Base-by-base conservation (phyloP, 1,140 invertebrate species). In the Latrodectus geometricus region DNA sequence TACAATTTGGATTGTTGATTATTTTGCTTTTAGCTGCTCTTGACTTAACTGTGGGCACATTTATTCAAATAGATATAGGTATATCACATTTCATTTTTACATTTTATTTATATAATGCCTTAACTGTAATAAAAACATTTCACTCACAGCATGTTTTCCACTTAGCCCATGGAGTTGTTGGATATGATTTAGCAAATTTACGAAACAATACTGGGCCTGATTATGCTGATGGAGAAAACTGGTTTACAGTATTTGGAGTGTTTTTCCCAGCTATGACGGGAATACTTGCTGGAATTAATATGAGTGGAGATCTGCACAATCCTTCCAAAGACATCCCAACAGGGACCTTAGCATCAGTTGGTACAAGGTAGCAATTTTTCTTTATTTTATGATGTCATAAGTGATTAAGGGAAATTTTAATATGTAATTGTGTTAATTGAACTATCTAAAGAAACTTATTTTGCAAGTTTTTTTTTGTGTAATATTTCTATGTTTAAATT, bases 241-340 rank as follows among this genome's bases (percentile, higher is more conserved):
- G 96, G 95, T 98, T 98, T 90, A 96, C 95, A 17, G 96, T 97
- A 72, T 97, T 97, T 91, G 97, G 96, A 66, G 96, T 98, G n/a
- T 97, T 98, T 92, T 97, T 98, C 92, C 95, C 97, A 76, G 96
- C 97, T 73, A 94, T 98, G 78, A 96, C 97, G 82, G 97, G 97
- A 48, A 96, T 99, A 73, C 93, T 99, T 85, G 97, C 97, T 69
- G 98, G 98, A 69, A 96, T 99, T 88, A 99, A 99, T 91, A 99
- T 99, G 97, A 98, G 97, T 91, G 97, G 97, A 15, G 97, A 99
- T 92, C 93, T 99, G 68, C 94, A 94, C 83, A 95, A 97, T 89
- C 97, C 98, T 0, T 96, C 96, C 14, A 94, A 94, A 69, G 96
- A 98, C 91, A 99, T 99, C 90, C 97, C 97, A 7, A 95, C 96